Percentiles rank a stretch among this genome's conserved stretches.
Evolutionary conservation across 2,888 invertebrate species (phyloP).

Genomic region (Erynnis tages): DNA sequence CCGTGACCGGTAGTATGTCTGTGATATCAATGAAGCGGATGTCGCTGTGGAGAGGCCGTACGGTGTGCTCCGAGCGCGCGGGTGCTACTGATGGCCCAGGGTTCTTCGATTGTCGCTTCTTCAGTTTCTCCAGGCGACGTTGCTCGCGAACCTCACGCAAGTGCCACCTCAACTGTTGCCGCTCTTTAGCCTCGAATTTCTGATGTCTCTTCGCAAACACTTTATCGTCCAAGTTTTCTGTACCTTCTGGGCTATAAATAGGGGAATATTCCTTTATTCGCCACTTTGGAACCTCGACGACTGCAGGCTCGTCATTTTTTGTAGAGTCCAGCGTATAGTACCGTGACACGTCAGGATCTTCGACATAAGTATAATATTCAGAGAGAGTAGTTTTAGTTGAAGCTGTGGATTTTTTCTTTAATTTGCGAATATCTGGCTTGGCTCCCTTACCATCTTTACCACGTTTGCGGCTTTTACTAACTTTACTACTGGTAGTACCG

Average conservation of each 20-base stretch:
- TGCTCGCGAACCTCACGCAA: constrained; percentile 95
- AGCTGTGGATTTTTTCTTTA: constrained; percentile 34
- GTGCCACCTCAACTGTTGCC: constrained; percentile 88
- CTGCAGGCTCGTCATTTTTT: constrained; percentile 71
- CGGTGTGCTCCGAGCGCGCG: constrained; percentile 69
- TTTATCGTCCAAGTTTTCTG: constrained; percentile 92
- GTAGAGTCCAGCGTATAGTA: constrained; percentile 75
- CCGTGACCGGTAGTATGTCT: constrained; percentile 89
- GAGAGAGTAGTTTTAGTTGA: constrained; percentile 59
- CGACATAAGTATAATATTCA: constrained; percentile 61
- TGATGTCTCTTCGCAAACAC: constrained; percentile 92
- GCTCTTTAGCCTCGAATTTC: constrained; percentile 88
- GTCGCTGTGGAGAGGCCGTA: constrained; percentile 87
- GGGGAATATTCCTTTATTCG: constrained; percentile 85
- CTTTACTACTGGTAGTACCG: constrained; percentile 14
- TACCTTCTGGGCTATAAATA: constrained; percentile 87
- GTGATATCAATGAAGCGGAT: constrained; percentile 89
- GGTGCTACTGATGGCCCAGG: constrained; percentile 54
- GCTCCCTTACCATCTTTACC: constrained; percentile 44
- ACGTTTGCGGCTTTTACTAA: constrained; percentile 43
- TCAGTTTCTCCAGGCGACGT: constrained; percentile 89
- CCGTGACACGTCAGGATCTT: constrained; percentile 68
- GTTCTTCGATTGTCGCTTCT: constrained; percentile 82
- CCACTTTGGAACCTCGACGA: constrained; percentile 86
- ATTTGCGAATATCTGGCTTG: constrained; percentile 46